Base-by-base conservation (phyloP, 2,797 vertebrate species). In the Xiphorhynchus erythropygius region DNA sequence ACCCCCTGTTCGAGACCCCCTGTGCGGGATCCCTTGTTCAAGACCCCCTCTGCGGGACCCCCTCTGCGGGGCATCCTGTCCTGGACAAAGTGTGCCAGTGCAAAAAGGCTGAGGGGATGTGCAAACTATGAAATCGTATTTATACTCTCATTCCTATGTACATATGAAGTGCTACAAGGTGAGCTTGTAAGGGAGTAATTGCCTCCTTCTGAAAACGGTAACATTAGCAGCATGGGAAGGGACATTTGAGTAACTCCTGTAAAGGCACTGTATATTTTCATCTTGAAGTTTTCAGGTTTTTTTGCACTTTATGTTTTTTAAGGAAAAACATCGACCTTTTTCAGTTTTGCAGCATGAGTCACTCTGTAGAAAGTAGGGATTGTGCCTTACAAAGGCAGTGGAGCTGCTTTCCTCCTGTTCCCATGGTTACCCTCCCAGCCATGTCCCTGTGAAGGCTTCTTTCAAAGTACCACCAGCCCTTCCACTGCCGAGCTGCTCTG, bases 391-490 rank as follows among this genome's bases (percentile, higher is more conserved):
- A 93, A 77, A 94, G 52, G 27, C 71, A 53, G 30, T 39, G 32
- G 35, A 56, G 86, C 84, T 92, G 47, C 68, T 64, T 77, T 41
- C 59, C 59, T 68, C 83, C 46, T 73, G 91, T 81, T 97, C 78
- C 91, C 91, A 63, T 93, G 69, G 84, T 52, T 80, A 37, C 93
- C 68, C 80, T 81, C 39, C 33, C 24, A 46, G 67, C 52, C 49
- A 13, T 84, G 70, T 52, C 79, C 50, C 73, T 57, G 56, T 33
- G 53, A 92, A 82, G n/a, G 24, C 74, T 87, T 49, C 33, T 18
- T 81, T 91, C 64, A 81, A 53, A 63, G 42, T 27, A 22, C 73
- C 35, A 32, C 62, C 63, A 52, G 42, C 70, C 37, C 52, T 67
- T 77, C 56, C 60, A 37, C 44, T 33, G 59, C 86, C 55, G 68